Base-by-base conservation (phyloP, 2,888 invertebrate species). In the Lasius platythorax region DNA sequence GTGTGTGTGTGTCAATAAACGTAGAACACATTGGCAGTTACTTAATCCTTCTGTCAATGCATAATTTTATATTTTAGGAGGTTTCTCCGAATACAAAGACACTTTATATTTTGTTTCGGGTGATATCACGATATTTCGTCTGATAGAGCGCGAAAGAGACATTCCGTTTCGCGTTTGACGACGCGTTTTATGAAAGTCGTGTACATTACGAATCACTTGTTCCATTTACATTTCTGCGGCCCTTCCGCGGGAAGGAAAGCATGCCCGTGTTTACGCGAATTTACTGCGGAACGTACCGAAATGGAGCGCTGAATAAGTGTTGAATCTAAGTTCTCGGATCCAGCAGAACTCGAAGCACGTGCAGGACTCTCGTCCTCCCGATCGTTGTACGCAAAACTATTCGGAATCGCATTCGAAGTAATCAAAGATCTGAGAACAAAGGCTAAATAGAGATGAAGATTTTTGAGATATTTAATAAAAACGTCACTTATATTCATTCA, bases 211-310 rank as follows among this genome's bases (percentile, higher is more conserved):
- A 46, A n/a, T 61, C 33, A 58, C 33, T 23, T 58, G 33, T 72
- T 81, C 33, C 61, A 81, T 81, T 81, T 81, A 73, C 79, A 46
- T 61, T 70, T 30, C 46, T 28, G n/a, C 40, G n/a, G 28, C 40
- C 8, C 18, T 40, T 28, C 5, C 43, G 33, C 15, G 5, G 58
- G 12, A 43, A 33, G 43, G 58, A 43, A 33, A 8, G n/a, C n/a
- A n/a, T 15, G 70, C 58, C 23, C 50, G n/a, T 43, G 6, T 56
- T 37, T 30, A 56, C 15, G 68, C 61, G 46, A 81, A 73, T 73
- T 61, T 81, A 46, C 46, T 46, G n/a, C 72, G 43, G 28, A 43
- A 68, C 33, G 33, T 58, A 28, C 43, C 28, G 79, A 28, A 46
- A 61, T 33, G 46, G 37, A 61, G 79, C 15, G 46, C 61, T 46